Percentiles rank a stretch among this genome's conserved stretches.
phyloP scores from a whole-genome alignment of 2,797 vertebrate species.

The Myripristis murdjan region DNA sequence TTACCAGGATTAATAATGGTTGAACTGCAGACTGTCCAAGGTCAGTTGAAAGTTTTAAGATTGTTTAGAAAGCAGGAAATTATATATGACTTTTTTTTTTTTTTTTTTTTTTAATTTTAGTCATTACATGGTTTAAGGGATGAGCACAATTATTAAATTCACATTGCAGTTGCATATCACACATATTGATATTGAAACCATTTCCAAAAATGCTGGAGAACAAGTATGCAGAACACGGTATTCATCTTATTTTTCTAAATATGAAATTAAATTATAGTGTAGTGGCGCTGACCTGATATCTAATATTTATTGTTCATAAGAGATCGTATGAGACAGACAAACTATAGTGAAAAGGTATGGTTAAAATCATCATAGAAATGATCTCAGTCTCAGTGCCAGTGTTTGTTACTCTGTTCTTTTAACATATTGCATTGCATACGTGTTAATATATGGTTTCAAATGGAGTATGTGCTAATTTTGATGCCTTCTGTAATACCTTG shows the following conservation, averaged over 20 bases:
- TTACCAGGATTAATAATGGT: no score
- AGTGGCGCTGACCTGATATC: background rate
- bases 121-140: background rate
- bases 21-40: no score
- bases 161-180: no score
- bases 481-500: background rate
- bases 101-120: background rate
- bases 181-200: background rate
- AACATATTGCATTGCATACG: no score
- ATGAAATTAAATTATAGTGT: background rate
- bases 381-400: no score
- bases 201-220: background rate
- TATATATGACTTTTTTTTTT: no score
- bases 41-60: no score
- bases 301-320: background rate
- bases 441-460: background rate
- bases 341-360: no score
- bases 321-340: no score
- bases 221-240: background rate
- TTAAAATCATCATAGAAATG: no score
- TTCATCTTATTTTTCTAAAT: background rate
- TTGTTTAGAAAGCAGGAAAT: no score
- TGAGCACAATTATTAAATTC: background rate
- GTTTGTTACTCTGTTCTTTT: background rate
- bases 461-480: background rate